Evolutionary conservation across 2,797 vertebrate species (phyloP).

Genomic region (Eospalax fontanierii): DNA sequence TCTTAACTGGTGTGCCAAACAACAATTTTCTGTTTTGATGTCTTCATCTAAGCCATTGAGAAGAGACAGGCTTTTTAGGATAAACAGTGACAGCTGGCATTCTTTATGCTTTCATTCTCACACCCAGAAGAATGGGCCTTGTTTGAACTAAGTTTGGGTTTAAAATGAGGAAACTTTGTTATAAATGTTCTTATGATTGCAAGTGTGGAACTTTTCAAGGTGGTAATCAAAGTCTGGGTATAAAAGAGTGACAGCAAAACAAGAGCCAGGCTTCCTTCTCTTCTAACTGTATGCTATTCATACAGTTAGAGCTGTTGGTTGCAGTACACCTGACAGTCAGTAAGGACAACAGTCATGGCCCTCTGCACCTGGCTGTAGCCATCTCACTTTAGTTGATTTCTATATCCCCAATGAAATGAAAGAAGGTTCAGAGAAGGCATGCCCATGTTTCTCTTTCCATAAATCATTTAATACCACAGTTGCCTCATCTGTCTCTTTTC

Average conservation of each 20-base stretch:
- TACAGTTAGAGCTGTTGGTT: not conserved
- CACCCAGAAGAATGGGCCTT: not conserved
- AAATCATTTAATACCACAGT: not conserved
- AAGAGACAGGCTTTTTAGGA: not conserved
- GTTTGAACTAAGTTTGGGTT: not conserved
- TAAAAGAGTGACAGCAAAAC: not conserved
- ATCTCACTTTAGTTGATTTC: not conserved
- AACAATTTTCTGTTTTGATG: not conserved
- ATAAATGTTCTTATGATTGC: slow-evolving; percentile 1
- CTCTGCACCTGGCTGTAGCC: not conserved
- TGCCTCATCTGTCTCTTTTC: not conserved
- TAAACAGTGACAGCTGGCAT: not conserved
- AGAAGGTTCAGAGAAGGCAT: not conserved
- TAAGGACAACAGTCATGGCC: not conserved
- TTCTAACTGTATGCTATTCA: not conserved
- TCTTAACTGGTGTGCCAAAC: not conserved
- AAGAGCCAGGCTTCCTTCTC: not conserved
- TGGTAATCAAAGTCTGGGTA: not conserved
- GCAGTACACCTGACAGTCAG: fast-evolving
- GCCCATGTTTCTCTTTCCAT: not conserved
- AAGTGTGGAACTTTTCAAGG: not conserved
- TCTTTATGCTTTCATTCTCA: not conserved
- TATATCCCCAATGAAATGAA: not conserved
- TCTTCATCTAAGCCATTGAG: slow-evolving; percentile 2
- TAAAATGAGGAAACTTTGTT: not conserved